Conservation (phyloP, 2,888 invertebrate genomes). For the Leucophora obtusa region DNA sequence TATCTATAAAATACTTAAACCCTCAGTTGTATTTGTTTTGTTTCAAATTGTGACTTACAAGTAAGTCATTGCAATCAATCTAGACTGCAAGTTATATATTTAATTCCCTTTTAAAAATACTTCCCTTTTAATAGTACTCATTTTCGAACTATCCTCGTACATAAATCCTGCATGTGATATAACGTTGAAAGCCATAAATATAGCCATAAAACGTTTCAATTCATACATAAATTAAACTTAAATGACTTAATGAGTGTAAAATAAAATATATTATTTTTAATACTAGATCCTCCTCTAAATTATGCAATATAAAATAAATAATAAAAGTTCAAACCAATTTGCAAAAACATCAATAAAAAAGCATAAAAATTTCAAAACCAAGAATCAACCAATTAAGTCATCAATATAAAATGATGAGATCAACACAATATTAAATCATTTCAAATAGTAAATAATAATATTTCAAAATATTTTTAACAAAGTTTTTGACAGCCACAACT, state of each 20-base stretch:
- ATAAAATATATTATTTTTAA: slow-evolving; percentile 21
- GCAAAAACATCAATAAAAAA: neutral
- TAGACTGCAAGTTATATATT: too few species aligned
- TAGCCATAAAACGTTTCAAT: slow-evolving; percentile 74
- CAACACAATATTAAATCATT: slow-evolving; percentile 47
- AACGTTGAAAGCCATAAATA: slow-evolving; percentile 68
- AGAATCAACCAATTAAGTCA: slow-evolving; percentile 54
- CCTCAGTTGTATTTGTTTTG: too few species aligned
- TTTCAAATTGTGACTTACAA: too few species aligned
- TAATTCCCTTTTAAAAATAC: too few species aligned
- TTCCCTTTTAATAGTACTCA: too few species aligned
- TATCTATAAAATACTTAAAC: too few species aligned
- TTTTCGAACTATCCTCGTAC: slow-evolving; percentile 22
- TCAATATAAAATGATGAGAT: slow-evolving; percentile 40
- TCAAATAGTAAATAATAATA: slow-evolving; percentile 25
- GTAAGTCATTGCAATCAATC: too few species aligned
- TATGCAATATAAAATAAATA: neutral
- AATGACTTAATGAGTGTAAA: slow-evolving; percentile 67
- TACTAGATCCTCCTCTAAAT: neutral
- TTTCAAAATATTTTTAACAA: slow-evolving; percentile 5
- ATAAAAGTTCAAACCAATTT: neutral
- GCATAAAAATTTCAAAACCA: neutral
- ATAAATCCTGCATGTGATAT: slow-evolving; percentile 37
- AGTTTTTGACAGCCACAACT: slow-evolving; percentile 49
- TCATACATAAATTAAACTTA: slow-evolving; percentile 73